Conservation (phyloP, 2,888 invertebrate genomes). For the Halictus quadricinctus region DNA sequence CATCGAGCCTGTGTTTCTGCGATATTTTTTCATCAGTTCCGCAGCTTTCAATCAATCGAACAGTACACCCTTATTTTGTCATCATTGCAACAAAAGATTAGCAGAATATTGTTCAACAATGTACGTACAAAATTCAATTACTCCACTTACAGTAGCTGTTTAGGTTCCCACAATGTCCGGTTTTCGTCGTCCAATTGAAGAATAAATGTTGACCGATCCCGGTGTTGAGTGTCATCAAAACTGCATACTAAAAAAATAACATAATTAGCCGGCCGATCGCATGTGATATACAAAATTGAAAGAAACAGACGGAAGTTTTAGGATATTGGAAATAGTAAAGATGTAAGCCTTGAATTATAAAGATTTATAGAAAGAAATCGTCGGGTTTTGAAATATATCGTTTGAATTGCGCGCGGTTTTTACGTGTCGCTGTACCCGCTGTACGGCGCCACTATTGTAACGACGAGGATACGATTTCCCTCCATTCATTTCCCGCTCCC, state of each 20-base stretch:
- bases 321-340: not conserved
- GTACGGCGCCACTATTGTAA: not conserved
- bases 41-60: not conserved
- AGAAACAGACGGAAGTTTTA: not conserved
- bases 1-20: slow-evolving; percentile 46
- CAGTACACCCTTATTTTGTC: not conserved
- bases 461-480: not conserved
- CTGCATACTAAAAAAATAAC: not conserved
- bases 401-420: not conserved
- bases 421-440: not conserved
- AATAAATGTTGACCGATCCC: not conserved
- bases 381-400: no score
- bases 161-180: not conserved
- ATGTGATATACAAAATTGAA: no score
- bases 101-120: not conserved
- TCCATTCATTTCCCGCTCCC: not conserved
- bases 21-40: slow-evolving; percentile 27
- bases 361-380: not conserved
- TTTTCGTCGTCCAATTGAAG: not conserved
- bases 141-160: not conserved
- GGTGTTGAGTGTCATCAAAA: not conserved
- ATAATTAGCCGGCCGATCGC: not conserved
- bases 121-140: not conserved
- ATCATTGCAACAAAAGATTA: not conserved
- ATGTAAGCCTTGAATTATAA: not conserved